These are phyloP conservation scores for Hiodon tergisus DNA, from an alignment of 2,113 vertebrate species.

Conservation along the genomic window DNA sequence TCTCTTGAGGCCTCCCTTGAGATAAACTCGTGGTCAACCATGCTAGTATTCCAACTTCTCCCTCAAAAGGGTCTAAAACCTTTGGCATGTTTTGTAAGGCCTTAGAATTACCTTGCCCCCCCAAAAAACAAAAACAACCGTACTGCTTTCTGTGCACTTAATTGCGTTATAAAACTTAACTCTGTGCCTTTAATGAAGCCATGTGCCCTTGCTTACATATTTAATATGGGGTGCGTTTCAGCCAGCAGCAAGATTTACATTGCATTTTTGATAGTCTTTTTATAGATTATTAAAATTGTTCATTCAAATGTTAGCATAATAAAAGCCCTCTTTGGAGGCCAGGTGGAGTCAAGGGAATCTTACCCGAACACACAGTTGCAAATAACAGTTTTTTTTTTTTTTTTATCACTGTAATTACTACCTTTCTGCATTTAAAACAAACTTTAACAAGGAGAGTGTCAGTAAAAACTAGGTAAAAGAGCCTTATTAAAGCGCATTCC, in stretches of 20 bases:
- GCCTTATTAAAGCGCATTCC: conserved; percentile 26
- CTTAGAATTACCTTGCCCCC: conserved; percentile 24
- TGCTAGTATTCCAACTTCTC: neutral
- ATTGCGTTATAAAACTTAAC: conserved; percentile 46
- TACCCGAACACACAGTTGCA: conserved; percentile 49
- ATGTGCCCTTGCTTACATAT: conserved; percentile 36
- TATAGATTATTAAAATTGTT: conserved; percentile 46
- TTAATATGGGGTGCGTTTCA: conserved; percentile 34
- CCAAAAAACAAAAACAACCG: conserved; percentile 18
- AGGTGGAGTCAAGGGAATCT: conserved; percentile 42
- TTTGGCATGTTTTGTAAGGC: conserved; percentile 10
- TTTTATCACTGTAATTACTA: conserved; percentile 39
- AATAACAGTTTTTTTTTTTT: conserved; percentile 44
- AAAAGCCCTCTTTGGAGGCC: conserved; percentile 19
- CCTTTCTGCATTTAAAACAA: conserved; percentile 27
- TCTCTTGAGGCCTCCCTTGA: neutral
- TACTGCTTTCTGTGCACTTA: conserved; percentile 33
- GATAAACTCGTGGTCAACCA: neutral
- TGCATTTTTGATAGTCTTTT: conserved; percentile 43
- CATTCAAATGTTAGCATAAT: conserved; percentile 28
- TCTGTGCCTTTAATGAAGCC: conserved; percentile 33
- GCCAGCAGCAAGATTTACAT: conserved; percentile 35
- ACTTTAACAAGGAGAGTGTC: conserved; percentile 11
- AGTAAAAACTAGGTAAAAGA: conserved; percentile 17
- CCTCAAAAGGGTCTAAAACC: neutral